These are phyloP conservation scores for Pachyseris speciosa DNA, from an alignment of 64 coral and sea anemone genomes.

Conservation along the genomic window DNA sequence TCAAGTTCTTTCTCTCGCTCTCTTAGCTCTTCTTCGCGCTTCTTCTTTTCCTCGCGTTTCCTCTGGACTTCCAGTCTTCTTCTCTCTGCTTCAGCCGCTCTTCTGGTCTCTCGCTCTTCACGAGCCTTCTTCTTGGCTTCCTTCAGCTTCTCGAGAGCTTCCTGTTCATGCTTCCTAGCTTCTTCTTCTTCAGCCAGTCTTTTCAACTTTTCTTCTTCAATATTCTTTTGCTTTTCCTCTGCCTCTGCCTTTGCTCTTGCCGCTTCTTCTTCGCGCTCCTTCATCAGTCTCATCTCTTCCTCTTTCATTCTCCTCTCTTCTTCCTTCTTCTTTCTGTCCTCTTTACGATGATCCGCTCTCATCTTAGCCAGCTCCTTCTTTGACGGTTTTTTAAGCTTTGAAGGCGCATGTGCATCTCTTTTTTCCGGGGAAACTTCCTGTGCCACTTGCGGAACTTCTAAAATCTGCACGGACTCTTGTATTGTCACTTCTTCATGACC, in stretches of 20 bases:
- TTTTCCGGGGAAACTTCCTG: constrained; percentile 45
- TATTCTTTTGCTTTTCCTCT: constrained; percentile 73
- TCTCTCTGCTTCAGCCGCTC: constrained; percentile 86
- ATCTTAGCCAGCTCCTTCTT: constrained; percentile 83
- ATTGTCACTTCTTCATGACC: constrained; percentile 9
- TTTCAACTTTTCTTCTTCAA: constrained; percentile 83
- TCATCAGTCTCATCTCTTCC: constrained; percentile 63
- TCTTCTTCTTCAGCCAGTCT: constrained; percentile 88
- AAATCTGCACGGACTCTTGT: not conserved
- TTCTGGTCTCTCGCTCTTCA: constrained; percentile 83
- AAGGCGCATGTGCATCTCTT: constrained; percentile 84
- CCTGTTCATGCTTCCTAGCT: constrained; percentile 73
- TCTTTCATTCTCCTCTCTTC: constrained; percentile 77
- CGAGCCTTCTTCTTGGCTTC: constrained; percentile 87
- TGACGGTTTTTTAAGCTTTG: constrained; percentile 71
- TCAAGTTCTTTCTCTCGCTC: constrained; percentile 90
- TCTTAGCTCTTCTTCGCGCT: constrained; percentile 83
- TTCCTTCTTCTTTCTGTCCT: constrained; percentile 73
- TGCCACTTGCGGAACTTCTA: constrained; percentile 63
- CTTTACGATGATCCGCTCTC: constrained; percentile 77
- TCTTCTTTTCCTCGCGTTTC: constrained; percentile 94
- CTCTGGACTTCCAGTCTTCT: constrained; percentile 86
- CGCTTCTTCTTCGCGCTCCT: constrained; percentile 64
- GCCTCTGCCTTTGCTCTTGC: constrained; percentile 54
- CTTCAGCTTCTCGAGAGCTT: constrained; percentile 90